Base-by-base conservation (phyloP, 2,797 vertebrate genomes). In the Acrossocheilus fasciatus region DNA sequence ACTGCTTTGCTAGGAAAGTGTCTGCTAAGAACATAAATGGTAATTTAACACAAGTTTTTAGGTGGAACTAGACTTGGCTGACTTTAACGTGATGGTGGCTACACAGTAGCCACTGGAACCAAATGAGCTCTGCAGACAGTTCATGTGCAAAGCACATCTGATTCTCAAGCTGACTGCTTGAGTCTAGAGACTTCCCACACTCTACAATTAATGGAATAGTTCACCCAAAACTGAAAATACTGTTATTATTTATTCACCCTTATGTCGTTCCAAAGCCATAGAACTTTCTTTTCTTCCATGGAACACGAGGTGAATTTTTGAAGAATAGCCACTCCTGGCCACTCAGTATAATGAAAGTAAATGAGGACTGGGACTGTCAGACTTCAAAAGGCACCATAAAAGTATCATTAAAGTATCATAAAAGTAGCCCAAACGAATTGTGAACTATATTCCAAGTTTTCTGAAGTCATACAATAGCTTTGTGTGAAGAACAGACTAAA, bases 91-190 rank as follows among this genome's bases (percentile, higher is more conserved):
- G 78, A 69, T 66, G 81, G 64, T 86, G 68, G 77, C 59, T 88
- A 75, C 80, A 87, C 87, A 87, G 75, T 85, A 88, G 85, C 82
- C 50, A 66, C 20, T 30, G 20, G 75, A 47, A 74, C 66, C 73
- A 73, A 72, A 82, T 15, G 82, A 78, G 66, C 62, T 86, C 62
- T 83, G 86, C 85, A 87, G 81, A 89, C 34, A 15, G 70, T 59
- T 86, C 64, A 68, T 83, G 52, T 85, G 75, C 47, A 50, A 52
- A 84, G 81, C 30, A 87, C 87, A 83, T 86, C 83, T 69, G 82
- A 90, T 76, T 85, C 81, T 87, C 54, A 14, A 70, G 47, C 73
- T 68, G 86, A 80, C 57, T 88, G 68, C 84, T 86, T 11, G 52
- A 70, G 57, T 57, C 57, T 52, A n/a, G 50, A 80, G 81, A 80